Percentiles rank a stretch among this genome's conserved stretches.
Evolutionary conservation across 2,113 vertebrate genomes (phyloP).

Genomic region (Synchiropus splendidus): DNA sequence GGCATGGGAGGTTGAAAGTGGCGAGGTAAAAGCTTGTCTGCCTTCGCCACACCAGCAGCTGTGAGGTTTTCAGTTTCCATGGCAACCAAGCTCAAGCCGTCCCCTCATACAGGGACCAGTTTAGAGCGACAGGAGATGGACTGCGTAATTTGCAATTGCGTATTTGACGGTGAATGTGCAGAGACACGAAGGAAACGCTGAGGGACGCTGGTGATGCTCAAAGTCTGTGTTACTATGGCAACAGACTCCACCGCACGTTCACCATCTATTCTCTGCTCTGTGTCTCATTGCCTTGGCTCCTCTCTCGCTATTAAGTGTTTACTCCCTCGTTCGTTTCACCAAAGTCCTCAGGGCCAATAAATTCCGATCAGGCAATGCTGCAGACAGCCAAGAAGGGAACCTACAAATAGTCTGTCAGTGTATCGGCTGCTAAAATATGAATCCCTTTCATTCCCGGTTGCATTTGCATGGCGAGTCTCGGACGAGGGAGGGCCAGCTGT

Average conservation of each 20-base stretch:
- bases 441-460: conserved; percentile 18
- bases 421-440: conserved; percentile 21
- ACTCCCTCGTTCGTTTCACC: conserved; percentile 47
- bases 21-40: conserved; percentile 41
- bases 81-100: conserved; percentile 47
- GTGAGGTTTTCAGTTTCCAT: conserved; percentile 64
- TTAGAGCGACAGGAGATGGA: conserved; percentile 34
- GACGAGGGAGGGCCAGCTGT: conserved; percentile 1
- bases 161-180: conserved; percentile 21
- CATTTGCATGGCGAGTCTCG: conserved; percentile 13
- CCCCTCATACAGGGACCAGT: conserved; percentile 20
- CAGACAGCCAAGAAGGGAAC: conserved; percentile 36
- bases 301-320: conserved; percentile 19
- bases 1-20: conserved; percentile 51
- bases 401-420: conserved; percentile 33
- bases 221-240: conserved; percentile 44
- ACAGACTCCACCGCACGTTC: conserved; percentile 3
- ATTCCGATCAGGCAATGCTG: conserved; percentile 34
- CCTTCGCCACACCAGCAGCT: conserved; percentile 30
- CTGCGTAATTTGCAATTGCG: conserved; percentile 5
- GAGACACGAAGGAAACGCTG: conserved; percentile 3
- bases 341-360: conserved; percentile 39
- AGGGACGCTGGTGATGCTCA: conserved; percentile 26
- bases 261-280: conserved; percentile 5
- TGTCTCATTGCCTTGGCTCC: neutral